Evolutionary conservation across 2,888 invertebrate species (phyloP).

Genomic region (Mechanitis messenoides): DNA sequence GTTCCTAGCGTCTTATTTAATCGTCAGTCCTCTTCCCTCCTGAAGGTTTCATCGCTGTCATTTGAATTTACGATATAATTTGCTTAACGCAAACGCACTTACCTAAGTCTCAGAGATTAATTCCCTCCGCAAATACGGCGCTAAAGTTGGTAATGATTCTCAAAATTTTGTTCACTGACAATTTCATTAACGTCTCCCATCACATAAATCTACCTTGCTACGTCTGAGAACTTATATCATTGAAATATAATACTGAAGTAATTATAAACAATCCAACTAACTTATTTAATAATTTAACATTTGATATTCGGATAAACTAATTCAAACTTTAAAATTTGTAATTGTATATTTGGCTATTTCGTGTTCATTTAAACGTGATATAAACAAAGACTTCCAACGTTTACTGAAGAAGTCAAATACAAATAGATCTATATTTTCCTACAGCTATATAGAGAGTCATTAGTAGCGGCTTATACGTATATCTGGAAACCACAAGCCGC

Average conservation of each 20-base stretch:
- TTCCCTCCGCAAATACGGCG: constrained; percentile 9
- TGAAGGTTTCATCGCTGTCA: not conserved
- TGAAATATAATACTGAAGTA: not conserved
- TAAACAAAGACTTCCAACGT: no score
- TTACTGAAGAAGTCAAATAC: not conserved
- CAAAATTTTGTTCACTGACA: constrained; percentile 13
- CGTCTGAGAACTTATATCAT: not conserved
- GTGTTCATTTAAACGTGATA: no score
- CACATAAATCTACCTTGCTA: constrained; percentile 3
- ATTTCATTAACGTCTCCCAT: constrained; percentile 15
- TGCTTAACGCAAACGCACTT: constrained; percentile 14
- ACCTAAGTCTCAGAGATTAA: constrained; percentile 10
- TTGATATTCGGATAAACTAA: no score
- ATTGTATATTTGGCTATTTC: no score
- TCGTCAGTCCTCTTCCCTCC: not conserved
- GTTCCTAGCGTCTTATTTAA: not conserved
- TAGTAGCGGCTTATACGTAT: constrained; percentile 8
- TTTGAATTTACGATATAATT: constrained; percentile 15
- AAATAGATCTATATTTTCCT: not conserved
- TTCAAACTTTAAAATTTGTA: no score
- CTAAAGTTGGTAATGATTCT: constrained; percentile 14
- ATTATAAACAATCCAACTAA: no score
- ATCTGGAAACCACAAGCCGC: constrained; percentile 15
- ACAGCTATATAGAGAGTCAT: not conserved
- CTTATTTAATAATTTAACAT: no score